A percentile compares a stretch with the other conserved stretches of the same genome.
Conservation (phyloP, 2,888 invertebrate genomes). For the Archips crataeganus region DNA sequence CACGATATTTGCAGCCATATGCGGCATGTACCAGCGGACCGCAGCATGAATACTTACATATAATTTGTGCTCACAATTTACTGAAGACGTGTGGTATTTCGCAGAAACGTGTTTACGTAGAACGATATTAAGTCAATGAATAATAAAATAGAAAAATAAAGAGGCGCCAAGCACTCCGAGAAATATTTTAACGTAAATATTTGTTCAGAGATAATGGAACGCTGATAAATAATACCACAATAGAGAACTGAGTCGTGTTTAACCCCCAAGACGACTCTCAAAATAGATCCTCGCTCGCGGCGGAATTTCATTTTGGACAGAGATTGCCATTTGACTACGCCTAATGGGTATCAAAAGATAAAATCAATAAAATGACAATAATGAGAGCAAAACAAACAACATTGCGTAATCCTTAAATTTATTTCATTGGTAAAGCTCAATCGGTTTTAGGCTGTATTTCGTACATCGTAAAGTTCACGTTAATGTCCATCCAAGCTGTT, state of each 20-base stretch:
- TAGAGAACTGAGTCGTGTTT: constrained; percentile 17
- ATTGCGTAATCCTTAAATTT: constrained; percentile 16
- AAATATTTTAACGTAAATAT: constrained; percentile 19
- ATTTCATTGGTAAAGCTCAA: neutral
- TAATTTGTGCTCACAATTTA: constrained; percentile 32
- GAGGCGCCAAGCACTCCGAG: constrained; percentile 9
- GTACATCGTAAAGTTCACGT: constrained; percentile 7
- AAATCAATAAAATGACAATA: constrained; percentile 35
- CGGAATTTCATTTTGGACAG: constrained; percentile 20
- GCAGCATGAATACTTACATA: constrained; percentile 11
- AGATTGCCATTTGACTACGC: constrained; percentile 11
- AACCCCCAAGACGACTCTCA: constrained; percentile 15
- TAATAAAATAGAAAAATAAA: neutral
- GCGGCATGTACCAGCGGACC: constrained; percentile 25
- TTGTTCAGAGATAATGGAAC: constrained; percentile 18
- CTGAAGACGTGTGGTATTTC: constrained; percentile 12
- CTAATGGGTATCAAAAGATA: constrained; percentile 28
- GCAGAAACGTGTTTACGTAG: constrained; percentile 4
- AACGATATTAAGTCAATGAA: neutral
- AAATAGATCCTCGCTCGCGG: constrained; percentile 16
- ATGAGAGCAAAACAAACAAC: constrained; percentile 16
- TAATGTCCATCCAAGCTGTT: constrained; percentile 7
- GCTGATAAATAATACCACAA: constrained; percentile 28
- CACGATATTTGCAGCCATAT: constrained; percentile 3
- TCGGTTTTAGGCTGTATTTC: constrained; percentile 11